Evolutionary conservation across 2,113 vertebrate species (phyloP), one percentile per base, ranked within the genome.

Genomic region (Pelusios castaneus): DNA sequence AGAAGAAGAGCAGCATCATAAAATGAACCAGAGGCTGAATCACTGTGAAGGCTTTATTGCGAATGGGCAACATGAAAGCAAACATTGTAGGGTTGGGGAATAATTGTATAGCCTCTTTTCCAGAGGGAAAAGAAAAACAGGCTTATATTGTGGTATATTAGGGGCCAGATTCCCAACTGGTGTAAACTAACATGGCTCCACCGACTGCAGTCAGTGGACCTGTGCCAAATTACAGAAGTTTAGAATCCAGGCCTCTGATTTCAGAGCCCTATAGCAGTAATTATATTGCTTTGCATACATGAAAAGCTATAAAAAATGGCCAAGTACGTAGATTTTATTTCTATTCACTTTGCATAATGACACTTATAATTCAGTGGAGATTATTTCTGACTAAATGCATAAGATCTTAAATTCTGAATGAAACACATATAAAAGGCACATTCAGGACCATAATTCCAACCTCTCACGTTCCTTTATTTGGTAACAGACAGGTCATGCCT

Each of bases 21-120:
- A 86, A 67, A 67, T 8, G 17, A 67, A 8, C 60, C 16, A 67
- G 17, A 84, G 87, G 85, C 67, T 51, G 87, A 89, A 85, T 38
- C 45, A 24, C 29, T 84, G 41, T 0, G 0, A 94, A 83, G 86
- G 79, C 78, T 90, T 80, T 94, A 87, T 43, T 10, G 76, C 89
- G 73, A 90, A 49, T 58, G 67, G 91, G 67, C 89, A 76, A 87
- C 81, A 47, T n/a, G 85, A 87, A 86, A 96, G 92, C 6, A 78
- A 52, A 70, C 52, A 63, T 75, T 93, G 6, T 19, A 47, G 81
- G 76, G 41, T 88, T 31, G 73, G 54, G 70, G 54, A 93, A 78
- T 24, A 93, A 83, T 27, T 41, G n/a, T 27, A 82, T 87, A 91
- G 91, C 94, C 81, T 87, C 78, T 94, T 70, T 63, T 90, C 87